Evolutionary conservation across 2,113 vertebrate genomes (phyloP).

Genomic region (Corapipo altera): DNA sequence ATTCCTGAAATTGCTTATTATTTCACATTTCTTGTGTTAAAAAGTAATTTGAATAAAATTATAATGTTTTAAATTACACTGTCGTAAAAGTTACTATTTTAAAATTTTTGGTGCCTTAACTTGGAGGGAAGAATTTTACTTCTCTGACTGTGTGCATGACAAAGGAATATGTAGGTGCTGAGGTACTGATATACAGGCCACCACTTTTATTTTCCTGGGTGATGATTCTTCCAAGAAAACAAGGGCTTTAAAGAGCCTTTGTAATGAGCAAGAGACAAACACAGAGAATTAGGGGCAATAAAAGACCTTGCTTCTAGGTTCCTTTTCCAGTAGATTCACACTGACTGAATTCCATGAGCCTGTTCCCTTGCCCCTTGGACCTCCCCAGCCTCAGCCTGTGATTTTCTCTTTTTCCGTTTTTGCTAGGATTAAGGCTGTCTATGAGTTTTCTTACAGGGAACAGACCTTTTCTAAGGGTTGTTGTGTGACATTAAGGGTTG

Average conservation of each 20-base stretch:
- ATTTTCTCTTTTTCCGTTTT: not conserved
- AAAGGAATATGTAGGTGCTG: not conserved
- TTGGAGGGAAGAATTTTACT: not conserved
- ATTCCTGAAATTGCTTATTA: not conserved
- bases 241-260: not conserved
- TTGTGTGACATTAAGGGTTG: not conserved
- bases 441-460: not conserved
- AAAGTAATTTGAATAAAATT: not conserved
- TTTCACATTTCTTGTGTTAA: not conserved
- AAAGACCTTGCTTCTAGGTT: not conserved
- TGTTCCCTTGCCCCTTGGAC: not conserved
- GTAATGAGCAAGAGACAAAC: rapidly evolving
- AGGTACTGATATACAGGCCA: not conserved
- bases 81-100: not conserved
- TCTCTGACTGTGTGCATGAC: not conserved
- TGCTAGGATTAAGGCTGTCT: not conserved
- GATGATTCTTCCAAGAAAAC: not conserved
- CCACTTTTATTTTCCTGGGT: not conserved
- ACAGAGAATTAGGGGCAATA: not conserved
- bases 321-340: not conserved
- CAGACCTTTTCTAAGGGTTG: not conserved
- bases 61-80: not conserved
- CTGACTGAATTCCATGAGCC: not conserved
- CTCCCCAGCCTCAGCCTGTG: not conserved
- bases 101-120: not conserved